Evolutionary conservation across 2,113 vertebrate species (phyloP).

Genomic region (Pseudois nayaur): DNA sequence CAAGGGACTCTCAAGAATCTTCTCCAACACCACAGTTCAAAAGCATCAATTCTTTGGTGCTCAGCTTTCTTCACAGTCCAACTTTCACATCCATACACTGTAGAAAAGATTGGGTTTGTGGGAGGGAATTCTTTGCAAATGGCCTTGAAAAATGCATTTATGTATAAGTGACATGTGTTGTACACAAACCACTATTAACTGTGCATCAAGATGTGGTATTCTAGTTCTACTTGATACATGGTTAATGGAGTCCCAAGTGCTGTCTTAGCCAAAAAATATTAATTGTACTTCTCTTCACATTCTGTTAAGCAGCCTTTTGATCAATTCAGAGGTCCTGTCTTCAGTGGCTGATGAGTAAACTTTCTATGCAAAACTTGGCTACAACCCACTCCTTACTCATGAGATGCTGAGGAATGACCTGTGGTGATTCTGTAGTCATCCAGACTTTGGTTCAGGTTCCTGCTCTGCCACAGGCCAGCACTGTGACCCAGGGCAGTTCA

Average conservation of each 20-base stretch:
- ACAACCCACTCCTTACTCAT: not conserved
- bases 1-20: no score
- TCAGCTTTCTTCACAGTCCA: no score
- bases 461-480: not conserved
- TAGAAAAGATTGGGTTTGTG: not conserved
- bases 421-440: not conserved
- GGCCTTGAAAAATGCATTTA: not conserved
- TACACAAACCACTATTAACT: not conserved
- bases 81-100: not conserved
- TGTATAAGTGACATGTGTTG: not conserved
- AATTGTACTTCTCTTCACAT: constrained; percentile 10
- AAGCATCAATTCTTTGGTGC: no score
- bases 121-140: not conserved
- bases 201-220: not conserved
- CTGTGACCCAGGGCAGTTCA: not conserved
- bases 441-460: not conserved
- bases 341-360: not conserved
- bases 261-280: not conserved
- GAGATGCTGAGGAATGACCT: not conserved
- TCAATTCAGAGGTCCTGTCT: not conserved
- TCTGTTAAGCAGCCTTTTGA: not conserved
- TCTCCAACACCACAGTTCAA: no score
- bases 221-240: not conserved
- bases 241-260: not conserved
- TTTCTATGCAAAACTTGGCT: not conserved